Conservation (phyloP, 2,113 vertebrate genomes). For the Ptilonorhynchus violaceus region DNA sequence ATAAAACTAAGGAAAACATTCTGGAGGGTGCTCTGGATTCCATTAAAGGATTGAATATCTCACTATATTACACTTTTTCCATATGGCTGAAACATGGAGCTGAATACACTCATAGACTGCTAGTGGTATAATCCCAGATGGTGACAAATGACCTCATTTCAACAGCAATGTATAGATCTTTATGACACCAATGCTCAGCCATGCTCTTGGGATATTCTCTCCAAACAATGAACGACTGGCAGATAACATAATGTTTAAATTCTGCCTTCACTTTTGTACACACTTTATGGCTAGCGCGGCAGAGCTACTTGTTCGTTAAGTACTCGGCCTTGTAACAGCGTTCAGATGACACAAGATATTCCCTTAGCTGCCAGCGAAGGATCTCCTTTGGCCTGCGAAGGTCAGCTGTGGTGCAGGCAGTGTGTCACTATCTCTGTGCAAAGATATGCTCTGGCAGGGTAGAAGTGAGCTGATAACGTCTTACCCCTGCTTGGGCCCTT, state of each 20-base stretch:
- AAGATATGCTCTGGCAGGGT: conserved; percentile 44
- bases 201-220: conserved; percentile 34
- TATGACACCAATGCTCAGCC: not conserved
- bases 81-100: conserved; percentile 48
- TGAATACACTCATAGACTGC: not conserved
- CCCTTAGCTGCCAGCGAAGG: not conserved
- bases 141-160: conserved; percentile 56
- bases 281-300: not conserved
- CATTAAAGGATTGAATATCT: conserved; percentile 63
- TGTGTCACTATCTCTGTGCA: not conserved
- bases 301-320: not conserved
- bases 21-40: conserved; percentile 57
- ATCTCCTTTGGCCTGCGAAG: not conserved
- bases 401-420: not conserved
- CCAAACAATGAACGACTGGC: conserved; percentile 46
- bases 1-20: conserved; percentile 50
- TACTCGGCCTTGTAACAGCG: not conserved
- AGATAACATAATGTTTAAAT: conserved; percentile 36
- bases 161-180: conserved; percentile 33
- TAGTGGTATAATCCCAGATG: conserved; percentile 52
- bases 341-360: conserved; percentile 10
- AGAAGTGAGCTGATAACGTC: conserved; percentile 54
- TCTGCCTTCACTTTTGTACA: conserved; percentile 14
- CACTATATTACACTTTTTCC: conserved; percentile 38
- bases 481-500: conserved; percentile 64